These are phyloP conservation scores for Ibidorhyncha struthersii DNA, from an alignment of 2,113 vertebrate species.

Conservation along the genomic window DNA sequence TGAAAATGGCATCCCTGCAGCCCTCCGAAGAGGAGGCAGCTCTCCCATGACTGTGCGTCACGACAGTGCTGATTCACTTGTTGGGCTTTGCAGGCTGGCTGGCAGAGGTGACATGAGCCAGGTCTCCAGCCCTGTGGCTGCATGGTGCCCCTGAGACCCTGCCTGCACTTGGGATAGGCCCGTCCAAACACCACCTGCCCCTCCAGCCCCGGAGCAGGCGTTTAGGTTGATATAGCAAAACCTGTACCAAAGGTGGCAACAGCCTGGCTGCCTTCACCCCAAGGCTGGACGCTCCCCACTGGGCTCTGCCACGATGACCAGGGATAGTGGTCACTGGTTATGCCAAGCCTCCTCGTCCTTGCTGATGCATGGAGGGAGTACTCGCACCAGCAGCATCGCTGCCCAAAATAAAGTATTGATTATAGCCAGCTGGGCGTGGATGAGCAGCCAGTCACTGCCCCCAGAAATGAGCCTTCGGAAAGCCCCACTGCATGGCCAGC, in stretches of 20 bases:
- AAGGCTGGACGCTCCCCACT: not conserved
- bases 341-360: not conserved
- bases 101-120: rapidly evolving
- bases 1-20: not conserved
- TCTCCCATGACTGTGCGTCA: not conserved
- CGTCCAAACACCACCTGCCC: rapidly evolving
- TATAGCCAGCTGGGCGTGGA: not conserved
- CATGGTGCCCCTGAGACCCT: not conserved
- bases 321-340: not conserved
- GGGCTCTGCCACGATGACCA: not conserved
- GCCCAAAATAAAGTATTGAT: not conserved
- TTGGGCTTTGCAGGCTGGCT: rapidly evolving
- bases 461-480: not conserved
- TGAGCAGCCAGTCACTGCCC: rapidly evolving
- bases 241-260: not conserved
- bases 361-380: not conserved
- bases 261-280: not conserved
- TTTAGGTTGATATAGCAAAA: not conserved
- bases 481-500: not conserved
- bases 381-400: not conserved
- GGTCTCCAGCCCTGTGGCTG: not conserved
- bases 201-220: rapidly evolving
- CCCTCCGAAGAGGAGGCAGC: not conserved
- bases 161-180: not conserved
- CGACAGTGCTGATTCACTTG: not conserved